Percentiles rank a stretch among this genome's conserved stretches.
Conservation (phyloP, 2,113 vertebrate genomes). For the Epinephelus cyanopodus region DNA sequence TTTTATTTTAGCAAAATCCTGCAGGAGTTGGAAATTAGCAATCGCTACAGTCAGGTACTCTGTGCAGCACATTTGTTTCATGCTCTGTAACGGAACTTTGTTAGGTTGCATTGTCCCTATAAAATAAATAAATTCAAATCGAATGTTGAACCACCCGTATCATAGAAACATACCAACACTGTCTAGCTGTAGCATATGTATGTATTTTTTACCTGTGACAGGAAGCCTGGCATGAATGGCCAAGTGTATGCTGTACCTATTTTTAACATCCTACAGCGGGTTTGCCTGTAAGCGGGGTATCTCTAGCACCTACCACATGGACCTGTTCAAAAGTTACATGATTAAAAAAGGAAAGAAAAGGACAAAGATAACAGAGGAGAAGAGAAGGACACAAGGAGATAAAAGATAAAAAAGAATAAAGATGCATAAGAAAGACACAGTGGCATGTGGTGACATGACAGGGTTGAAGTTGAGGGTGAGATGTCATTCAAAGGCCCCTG, state of each 20-base stretch:
- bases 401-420: constrained; percentile 28
- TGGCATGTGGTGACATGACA: constrained; percentile 68
- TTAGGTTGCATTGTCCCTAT: too few species aligned
- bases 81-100: too few species aligned
- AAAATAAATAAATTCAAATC: too few species aligned
- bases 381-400: constrained; percentile 26
- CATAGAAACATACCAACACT: not conserved
- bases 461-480: constrained; percentile 78
- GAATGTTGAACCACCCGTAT: not conserved
- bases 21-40: too few species aligned
- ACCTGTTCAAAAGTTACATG: constrained; percentile 26
- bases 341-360: constrained; percentile 10
- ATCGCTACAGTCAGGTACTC: too few species aligned
- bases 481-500: constrained; percentile 78
- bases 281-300: not conserved
- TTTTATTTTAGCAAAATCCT: too few species aligned
- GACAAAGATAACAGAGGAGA: constrained; percentile 12
- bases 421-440: constrained; percentile 34
- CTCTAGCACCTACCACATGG: not conserved
- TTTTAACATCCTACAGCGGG: not conserved
- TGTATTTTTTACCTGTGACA: not conserved
- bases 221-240: constrained; percentile 1
- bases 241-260: not conserved
- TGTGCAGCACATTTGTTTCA: too few species aligned
- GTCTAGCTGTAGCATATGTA: not conserved